These are phyloP conservation scores for Theodoxus fluviatilis DNA, from an alignment of 2,888 invertebrate species.

Conservation along the genomic window DNA sequence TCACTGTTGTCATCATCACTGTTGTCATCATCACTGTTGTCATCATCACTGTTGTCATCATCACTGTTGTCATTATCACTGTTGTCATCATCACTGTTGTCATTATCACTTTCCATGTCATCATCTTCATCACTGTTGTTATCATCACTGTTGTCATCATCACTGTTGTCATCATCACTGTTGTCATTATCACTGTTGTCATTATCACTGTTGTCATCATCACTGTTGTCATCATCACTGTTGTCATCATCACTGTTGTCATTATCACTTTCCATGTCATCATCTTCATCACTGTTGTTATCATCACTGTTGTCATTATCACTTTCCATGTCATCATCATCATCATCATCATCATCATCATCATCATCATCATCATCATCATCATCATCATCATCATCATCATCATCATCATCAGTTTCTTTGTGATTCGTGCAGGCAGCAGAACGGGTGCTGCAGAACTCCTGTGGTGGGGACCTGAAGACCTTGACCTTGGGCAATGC, in stretches of 20 bases:
- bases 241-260: not conserved
- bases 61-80: not conserved
- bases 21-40: not conserved
- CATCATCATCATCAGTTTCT: not conserved
- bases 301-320: not conserved
- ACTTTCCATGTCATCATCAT: not conserved
- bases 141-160: not conserved
- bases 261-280: not conserved
- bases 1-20: not conserved
- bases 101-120: not conserved
- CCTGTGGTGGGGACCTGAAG: too few relatives aligned
- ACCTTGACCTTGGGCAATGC: too few relatives aligned
- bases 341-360: constrained; percentile 2
- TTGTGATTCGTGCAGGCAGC: not conserved
- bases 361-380: not conserved
- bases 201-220: not conserved
- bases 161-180: not conserved
- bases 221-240: not conserved
- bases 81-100: not conserved
- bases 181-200: not conserved
- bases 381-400: not conserved
- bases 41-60: not conserved
- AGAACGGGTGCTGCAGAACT: too few relatives aligned
- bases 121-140: not conserved
- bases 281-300: not conserved